phyloP scores from a whole-genome alignment of 2,888 invertebrate genomes.

The Mesorhabditis sp. region DNA sequence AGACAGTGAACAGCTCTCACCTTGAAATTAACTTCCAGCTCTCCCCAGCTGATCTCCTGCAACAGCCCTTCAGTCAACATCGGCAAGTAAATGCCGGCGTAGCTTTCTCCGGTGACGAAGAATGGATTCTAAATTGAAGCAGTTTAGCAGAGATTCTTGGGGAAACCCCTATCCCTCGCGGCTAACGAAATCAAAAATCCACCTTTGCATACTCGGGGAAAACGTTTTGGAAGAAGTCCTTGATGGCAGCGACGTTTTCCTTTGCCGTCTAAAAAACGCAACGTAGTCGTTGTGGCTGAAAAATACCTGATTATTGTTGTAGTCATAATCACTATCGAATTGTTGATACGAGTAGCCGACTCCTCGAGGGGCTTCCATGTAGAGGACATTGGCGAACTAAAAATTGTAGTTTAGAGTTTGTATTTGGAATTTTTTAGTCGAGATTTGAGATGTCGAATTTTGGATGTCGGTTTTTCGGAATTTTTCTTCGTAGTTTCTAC shows the following conservation, averaged over 20 bases:
- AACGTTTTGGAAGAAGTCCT: constrained; percentile 59
- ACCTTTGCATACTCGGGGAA: constrained; percentile 59
- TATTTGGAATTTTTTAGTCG: background rate
- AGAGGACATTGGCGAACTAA: constrained; percentile 59
- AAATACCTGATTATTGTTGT: background rate
- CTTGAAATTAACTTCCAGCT: background rate
- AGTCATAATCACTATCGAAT: constrained; percentile 56
- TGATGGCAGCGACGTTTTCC: constrained; percentile 60
- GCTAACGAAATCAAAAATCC: constrained; percentile 50
- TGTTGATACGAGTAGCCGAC: constrained; percentile 64
- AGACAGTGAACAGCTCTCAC: constrained; percentile 15
- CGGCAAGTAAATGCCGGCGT: constrained; percentile 12
- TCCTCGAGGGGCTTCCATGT: constrained; percentile 64
- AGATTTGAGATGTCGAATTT: background rate
- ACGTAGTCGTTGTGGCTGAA: background rate
- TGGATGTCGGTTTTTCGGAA: background rate
- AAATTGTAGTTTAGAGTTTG: background rate
- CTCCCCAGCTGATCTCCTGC: background rate
- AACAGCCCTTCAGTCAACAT: constrained; percentile 1
- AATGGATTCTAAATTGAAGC: constrained; percentile 9
- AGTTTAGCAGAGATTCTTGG: too few species aligned
- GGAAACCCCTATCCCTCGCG: too few species aligned
- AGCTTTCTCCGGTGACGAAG: constrained; percentile 32
- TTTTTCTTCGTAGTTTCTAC: background rate
- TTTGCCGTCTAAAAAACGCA: constrained; percentile 57